phyloP scores from a whole-genome alignment of 2,888 invertebrate species.

The Polia nebulosa region DNA sequence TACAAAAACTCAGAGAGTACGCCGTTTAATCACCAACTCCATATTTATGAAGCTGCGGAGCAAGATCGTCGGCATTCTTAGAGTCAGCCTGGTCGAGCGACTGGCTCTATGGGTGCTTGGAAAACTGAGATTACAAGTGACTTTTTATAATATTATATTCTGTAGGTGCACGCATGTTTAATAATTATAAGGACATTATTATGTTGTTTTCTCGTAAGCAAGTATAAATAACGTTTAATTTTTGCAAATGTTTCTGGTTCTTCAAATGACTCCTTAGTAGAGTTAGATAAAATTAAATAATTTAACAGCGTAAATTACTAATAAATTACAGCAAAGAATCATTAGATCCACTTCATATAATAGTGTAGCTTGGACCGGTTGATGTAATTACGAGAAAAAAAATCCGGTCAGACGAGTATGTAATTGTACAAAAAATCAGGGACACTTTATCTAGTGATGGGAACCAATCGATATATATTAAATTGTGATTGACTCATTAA shows the following conservation, averaged over 20 bases:
- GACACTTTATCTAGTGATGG: slow-evolving; percentile 68
- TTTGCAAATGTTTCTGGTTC: slow-evolving; percentile 11
- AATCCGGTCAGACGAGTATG: slow-evolving; percentile 67
- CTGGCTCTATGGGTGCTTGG: slow-evolving; percentile 64
- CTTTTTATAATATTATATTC: slow-evolving; percentile 64
- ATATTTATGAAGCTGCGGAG: slow-evolving; percentile 86
- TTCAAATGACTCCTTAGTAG: neutral
- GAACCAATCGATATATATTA: slow-evolving; percentile 67
- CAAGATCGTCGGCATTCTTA: slow-evolving; percentile 86
- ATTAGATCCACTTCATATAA: slow-evolving; percentile 57
- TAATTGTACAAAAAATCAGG: slow-evolving; percentile 69
- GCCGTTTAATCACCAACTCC: slow-evolving; percentile 85
- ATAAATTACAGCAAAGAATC: slow-evolving; percentile 54
- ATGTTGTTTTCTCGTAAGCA: slow-evolving; percentile 45
- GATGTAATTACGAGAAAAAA: slow-evolving; percentile 65
- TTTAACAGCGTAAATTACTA: slow-evolving; percentile 32
- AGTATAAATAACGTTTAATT: slow-evolving; percentile 50
- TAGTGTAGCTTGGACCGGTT: slow-evolving; percentile 67
- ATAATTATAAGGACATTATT: slow-evolving; percentile 48
- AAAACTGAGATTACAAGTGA: slow-evolving; percentile 72
- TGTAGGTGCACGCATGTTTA: slow-evolving; percentile 49
- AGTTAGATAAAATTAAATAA: slow-evolving; percentile 16
- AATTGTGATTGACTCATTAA: slow-evolving; percentile 63
- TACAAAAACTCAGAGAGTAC: slow-evolving; percentile 79
- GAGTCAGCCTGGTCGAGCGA: slow-evolving; percentile 67